Percentiles rank a stretch among this genome's conserved stretches.
Conservation (phyloP, 2,113 vertebrate species). For the Centropus unirufus region DNA sequence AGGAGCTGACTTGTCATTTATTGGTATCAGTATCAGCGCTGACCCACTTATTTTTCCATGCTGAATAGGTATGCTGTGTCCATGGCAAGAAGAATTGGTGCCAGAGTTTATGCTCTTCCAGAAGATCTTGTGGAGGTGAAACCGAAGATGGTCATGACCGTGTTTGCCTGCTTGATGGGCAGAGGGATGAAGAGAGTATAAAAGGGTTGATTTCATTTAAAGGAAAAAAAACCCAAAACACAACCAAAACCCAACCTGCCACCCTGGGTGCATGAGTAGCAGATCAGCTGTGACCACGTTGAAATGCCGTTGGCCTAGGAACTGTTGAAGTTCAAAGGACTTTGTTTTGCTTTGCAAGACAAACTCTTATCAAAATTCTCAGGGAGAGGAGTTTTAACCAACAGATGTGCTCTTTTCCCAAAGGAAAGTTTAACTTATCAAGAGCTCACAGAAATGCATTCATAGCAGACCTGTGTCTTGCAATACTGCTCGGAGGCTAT, state of each 20-base stretch:
- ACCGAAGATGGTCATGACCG: constrained; percentile 95
- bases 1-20: background rate
- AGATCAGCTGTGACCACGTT: constrained; percentile 75
- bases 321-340: constrained; percentile 70
- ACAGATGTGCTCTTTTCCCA: constrained; percentile 63
- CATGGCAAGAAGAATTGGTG: constrained; percentile 92
- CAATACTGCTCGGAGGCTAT: constrained; percentile 48
- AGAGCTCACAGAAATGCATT: constrained; percentile 77
- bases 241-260: constrained; percentile 44
- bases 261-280: constrained; percentile 67
- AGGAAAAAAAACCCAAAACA: background rate
- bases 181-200: constrained; percentile 92
- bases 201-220: constrained; percentile 14
- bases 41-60: background rate
- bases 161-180: constrained; percentile 98
- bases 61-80: constrained; percentile 87
- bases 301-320: constrained; percentile 79
- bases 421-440: constrained; percentile 62
- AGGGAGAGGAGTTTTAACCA: constrained; percentile 68
- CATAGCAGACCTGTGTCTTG: constrained; percentile 59
- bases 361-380: constrained; percentile 63
- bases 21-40: background rate
- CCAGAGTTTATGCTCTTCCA: constrained; percentile 90
- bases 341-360: constrained; percentile 78
- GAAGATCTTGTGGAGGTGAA: constrained; percentile 93